phyloP scores from a whole-genome alignment of 2,888 invertebrate genomes.

The Diploptera punctata region DNA sequence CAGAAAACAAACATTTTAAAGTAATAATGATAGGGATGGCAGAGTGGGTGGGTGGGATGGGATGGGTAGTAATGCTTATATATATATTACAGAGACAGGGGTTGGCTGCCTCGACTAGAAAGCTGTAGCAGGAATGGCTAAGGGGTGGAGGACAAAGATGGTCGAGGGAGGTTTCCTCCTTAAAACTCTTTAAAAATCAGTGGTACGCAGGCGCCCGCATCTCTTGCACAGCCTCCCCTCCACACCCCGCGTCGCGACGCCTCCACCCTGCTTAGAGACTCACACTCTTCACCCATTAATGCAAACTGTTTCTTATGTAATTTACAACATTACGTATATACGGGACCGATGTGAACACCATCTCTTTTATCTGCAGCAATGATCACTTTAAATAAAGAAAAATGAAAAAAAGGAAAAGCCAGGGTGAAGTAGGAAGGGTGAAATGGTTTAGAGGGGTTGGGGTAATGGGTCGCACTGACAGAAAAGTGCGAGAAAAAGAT shows the following conservation, averaged over 20 bases:
- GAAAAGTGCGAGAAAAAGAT: not conserved
- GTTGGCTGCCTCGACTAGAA: constrained; percentile 14
- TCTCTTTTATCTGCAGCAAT: constrained; percentile 36
- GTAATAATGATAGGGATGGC: not conserved
- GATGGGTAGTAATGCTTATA: not conserved
- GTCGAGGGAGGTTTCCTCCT: constrained; percentile 2
- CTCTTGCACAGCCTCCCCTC: not conserved
- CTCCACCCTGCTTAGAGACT: not conserved
- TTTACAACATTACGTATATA: constrained; percentile 38
- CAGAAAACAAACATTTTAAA: constrained; percentile 29
- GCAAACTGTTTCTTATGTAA: constrained; percentile 40
- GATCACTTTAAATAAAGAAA: constrained; percentile 43
- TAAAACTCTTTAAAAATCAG: constrained; percentile 29
- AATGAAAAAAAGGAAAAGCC: constrained; percentile 14
- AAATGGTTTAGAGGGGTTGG: not conserved
- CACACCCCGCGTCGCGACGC: not conserved
- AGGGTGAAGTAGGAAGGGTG: constrained; percentile 7
- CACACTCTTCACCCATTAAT: constrained; percentile 39
- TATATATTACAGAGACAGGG: not conserved
- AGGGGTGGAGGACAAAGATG: not conserved
- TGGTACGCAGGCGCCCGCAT: constrained; percentile 31
- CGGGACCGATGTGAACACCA: not conserved
- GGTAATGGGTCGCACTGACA: constrained; percentile 16
- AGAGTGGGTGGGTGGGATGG: not conserved
- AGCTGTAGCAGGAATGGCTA: not conserved